Percentiles rank a stretch among this genome's conserved stretches.
These are phyloP conservation scores for Steinernema carpocapsae DNA, from an alignment of 2,888 invertebrate species.

Conservation along the genomic window DNA sequence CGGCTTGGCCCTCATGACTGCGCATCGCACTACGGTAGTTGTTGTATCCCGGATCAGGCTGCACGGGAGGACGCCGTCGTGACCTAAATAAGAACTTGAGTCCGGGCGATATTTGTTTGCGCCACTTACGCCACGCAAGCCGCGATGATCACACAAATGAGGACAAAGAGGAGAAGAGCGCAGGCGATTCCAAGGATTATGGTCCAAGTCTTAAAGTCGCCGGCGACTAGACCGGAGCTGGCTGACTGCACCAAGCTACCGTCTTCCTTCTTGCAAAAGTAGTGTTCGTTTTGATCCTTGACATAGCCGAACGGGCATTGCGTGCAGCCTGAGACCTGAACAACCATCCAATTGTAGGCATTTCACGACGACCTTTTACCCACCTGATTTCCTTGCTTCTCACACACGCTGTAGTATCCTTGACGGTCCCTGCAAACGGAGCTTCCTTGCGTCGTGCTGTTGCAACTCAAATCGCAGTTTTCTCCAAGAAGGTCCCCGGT, in stretches of 20 bases:
- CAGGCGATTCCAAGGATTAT: constrained; percentile 54
- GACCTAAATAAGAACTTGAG: background rate
- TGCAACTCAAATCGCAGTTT: constrained; percentile 61
- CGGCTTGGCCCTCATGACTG: constrained; percentile 26
- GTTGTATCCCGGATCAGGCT: constrained; percentile 31
- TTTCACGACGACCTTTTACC: background rate
- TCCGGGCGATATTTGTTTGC: background rate
- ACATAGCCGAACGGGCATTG: constrained; percentile 65
- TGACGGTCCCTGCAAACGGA: constrained; percentile 55
- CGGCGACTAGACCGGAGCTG: constrained; percentile 52
- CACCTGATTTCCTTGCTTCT: constrained; percentile 7
- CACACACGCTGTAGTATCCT: constrained; percentile 62
- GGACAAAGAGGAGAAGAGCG: constrained; percentile 48
- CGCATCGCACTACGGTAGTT: constrained; percentile 31
- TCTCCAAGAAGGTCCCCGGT: constrained; percentile 58
- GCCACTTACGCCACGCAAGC: constrained; percentile 35
- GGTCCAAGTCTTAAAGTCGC: constrained; percentile 54
- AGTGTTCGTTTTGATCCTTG: constrained; percentile 55
- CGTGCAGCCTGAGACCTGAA: constrained; percentile 60
- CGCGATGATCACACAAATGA: constrained; percentile 33
- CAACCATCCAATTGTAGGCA: background rate
- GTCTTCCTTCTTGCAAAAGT: constrained; percentile 50
- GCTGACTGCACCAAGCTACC: constrained; percentile 39
- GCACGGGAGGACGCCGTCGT: background rate
- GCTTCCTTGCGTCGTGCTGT: constrained; percentile 51